These are phyloP conservation scores for Oxytorus armatus DNA, from an alignment of 2,888 invertebrate species.

Conservation along the genomic window DNA sequence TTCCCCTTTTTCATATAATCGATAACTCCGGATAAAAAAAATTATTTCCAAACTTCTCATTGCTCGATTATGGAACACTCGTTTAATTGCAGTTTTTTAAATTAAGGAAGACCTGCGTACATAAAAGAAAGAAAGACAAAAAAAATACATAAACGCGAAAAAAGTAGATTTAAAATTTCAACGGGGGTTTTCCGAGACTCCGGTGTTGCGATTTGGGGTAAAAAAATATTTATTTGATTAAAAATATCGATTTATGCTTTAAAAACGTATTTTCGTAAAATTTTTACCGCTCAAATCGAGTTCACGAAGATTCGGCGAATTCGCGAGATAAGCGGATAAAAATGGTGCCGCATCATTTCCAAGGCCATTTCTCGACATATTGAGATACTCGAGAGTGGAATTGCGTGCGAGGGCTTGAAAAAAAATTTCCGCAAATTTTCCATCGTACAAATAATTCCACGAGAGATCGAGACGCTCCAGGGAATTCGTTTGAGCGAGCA, in stretches of 20 bases:
- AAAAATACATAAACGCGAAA: no score
- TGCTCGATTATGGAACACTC: no score
- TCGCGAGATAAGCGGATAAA: conserved; percentile 70
- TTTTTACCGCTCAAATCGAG: conserved; percentile 78
- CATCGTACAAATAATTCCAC: conserved; percentile 85
- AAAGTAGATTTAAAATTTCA: no score
- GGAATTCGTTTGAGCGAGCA: conserved; percentile 83
- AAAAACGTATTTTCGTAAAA: no score
- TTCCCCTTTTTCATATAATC: background rate
- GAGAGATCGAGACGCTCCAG: conserved; percentile 85
- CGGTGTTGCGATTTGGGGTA: no score
- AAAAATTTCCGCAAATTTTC: conserved; percentile 81
- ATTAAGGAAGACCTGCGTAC: no score
- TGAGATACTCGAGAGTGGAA: conserved; percentile 78
- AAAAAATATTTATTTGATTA: no score
- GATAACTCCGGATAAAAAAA: no score
- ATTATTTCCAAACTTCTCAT: no score
- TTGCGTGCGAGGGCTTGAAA: conserved; percentile 81
- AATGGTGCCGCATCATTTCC: conserved; percentile 73
- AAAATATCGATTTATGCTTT: background rate
- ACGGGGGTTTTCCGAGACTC: no score
- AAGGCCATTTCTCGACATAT: conserved; percentile 85
- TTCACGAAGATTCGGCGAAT: conserved; percentile 68
- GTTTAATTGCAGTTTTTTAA: no score
- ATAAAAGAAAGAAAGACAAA: no score